Evolutionary conservation across 2,797 vertebrate species (phyloP).

Genomic region (Ficedula albicollis): DNA sequence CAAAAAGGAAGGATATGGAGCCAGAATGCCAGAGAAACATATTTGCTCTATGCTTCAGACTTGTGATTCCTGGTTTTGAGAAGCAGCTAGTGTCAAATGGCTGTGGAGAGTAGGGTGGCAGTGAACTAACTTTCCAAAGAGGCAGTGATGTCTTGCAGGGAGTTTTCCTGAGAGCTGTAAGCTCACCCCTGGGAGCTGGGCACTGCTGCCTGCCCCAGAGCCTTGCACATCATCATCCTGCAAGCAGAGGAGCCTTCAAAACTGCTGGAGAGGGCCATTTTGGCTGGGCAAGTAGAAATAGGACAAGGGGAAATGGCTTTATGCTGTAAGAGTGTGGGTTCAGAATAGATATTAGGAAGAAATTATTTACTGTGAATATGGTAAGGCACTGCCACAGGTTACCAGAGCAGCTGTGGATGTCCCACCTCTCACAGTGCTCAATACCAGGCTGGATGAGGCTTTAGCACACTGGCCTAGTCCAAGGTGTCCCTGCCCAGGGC

Average conservation of each 20-base stretch:
- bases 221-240: no score
- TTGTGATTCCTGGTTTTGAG: accelerated
- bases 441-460: not conserved
- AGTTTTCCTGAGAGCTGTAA: not conserved
- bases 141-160: not conserved
- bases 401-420: not conserved
- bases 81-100: not conserved
- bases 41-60: not conserved
- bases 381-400: not conserved
- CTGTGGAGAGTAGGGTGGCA: not conserved
- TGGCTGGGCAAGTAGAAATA: not conserved
- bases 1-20: accelerated
- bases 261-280: not conserved
- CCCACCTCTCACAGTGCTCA: accelerated
- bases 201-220: not conserved
- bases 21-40: not conserved
- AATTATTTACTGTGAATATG: not conserved
- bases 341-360: not conserved
- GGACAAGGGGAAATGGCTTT: not conserved
- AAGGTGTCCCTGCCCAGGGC: not conserved
- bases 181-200: no score
- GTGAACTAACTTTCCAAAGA: not conserved
- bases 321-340: not conserved
- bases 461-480: not conserved
- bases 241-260: not conserved